Evolutionary conservation across 2,113 vertebrate genomes (phyloP).

Genomic region (Thomomys bottae): DNA sequence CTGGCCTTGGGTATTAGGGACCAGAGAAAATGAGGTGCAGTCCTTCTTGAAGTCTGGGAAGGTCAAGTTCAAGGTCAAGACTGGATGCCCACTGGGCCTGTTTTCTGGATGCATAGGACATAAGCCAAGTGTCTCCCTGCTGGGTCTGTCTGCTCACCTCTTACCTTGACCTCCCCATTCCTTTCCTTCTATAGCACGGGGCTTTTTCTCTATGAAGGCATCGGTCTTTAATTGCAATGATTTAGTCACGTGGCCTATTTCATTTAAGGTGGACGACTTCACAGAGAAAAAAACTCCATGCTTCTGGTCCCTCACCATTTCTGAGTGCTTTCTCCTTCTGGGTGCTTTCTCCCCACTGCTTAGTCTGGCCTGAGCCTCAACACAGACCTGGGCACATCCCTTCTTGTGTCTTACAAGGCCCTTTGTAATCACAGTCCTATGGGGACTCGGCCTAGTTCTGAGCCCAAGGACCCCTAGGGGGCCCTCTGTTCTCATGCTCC

Average conservation of each 20-base stretch:
- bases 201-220: not conserved
- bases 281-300: too few species aligned
- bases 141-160: not conserved
- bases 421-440: too few species aligned
- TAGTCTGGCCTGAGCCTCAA: too few species aligned
- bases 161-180: too few species aligned
- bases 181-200: accelerated
- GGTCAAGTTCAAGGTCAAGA: not conserved
- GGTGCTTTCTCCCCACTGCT: not conserved
- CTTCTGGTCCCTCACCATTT: not conserved
- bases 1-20: not conserved
- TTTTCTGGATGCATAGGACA: too few species aligned
- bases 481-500: not conserved
- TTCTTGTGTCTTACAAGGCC: not conserved
- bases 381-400: not conserved
- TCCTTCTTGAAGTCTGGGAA: not conserved
- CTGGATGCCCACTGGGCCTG: not conserved
- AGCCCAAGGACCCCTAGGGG: not conserved
- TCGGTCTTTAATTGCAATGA: accelerated
- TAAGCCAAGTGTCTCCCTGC: not conserved
- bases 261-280: too few species aligned
- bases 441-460: too few species aligned
- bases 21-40: too few species aligned
- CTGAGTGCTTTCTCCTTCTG: not conserved
- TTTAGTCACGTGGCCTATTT: too few species aligned